phyloP scores from a whole-genome alignment of 2,113 vertebrate species.

The Ageneiosus marmoratus region DNA sequence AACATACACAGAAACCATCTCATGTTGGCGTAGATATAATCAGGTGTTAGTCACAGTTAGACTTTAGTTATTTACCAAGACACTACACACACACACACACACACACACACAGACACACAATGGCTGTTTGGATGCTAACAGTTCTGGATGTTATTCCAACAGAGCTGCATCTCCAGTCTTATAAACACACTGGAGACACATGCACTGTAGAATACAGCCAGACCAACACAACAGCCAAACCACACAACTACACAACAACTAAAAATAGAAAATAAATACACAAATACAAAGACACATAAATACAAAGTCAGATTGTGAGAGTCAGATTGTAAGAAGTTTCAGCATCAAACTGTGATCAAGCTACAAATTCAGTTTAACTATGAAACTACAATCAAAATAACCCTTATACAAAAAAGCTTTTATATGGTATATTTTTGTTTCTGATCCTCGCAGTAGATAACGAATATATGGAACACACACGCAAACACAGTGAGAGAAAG shows the following conservation, averaged over 20 bases:
- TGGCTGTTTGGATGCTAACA: constrained; percentile 30
- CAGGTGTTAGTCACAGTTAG: too few relatives aligned
- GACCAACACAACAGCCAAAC: constrained; percentile 66
- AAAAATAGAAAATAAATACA: neutral
- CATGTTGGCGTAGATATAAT: too few relatives aligned
- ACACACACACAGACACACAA: constrained; percentile 5
- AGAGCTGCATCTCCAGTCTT: constrained; percentile 94
- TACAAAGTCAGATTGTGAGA: too few relatives aligned
- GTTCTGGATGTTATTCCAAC: constrained; percentile 97
- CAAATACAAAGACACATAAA: neutral
- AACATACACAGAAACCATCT: too few relatives aligned
- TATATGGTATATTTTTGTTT: neutral
- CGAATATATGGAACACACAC: neutral
- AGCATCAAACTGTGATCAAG: neutral
- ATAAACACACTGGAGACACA: constrained; percentile 98
- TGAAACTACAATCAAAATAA: neutral
- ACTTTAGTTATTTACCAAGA: too few relatives aligned
- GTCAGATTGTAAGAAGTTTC: too few relatives aligned
- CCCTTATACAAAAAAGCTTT: neutral
- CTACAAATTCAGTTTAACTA: neutral
- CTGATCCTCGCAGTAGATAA: neutral
- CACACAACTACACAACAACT: neutral
- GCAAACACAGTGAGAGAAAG: neutral
- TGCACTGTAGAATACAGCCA: constrained; percentile 99
- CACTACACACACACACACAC: neutral